Evolutionary conservation across 2,113 vertebrate genomes (phyloP).

Genomic region (Eudyptes chrysolophus): DNA sequence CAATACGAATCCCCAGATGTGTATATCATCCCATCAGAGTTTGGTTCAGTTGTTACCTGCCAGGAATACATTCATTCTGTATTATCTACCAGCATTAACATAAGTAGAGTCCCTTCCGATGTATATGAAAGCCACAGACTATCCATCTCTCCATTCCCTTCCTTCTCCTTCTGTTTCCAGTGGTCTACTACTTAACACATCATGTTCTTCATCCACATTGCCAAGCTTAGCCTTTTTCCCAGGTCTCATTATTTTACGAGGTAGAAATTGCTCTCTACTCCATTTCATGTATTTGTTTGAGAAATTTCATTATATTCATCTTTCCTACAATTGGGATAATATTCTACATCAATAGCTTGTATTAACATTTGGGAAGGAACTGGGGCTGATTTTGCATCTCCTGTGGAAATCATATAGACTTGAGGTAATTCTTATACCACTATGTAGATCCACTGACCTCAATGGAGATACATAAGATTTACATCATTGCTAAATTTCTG

Average conservation of each 20-base stretch:
- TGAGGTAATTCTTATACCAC: background rate
- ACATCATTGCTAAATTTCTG: background rate
- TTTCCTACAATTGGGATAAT: background rate
- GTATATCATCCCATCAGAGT: background rate
- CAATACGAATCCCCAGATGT: background rate
- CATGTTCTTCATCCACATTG: background rate
- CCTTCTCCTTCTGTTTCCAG: background rate
- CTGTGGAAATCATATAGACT: background rate
- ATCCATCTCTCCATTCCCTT: background rate
- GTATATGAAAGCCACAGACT: background rate
- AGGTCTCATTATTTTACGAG: background rate
- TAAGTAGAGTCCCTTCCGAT: background rate
- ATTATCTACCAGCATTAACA: background rate
- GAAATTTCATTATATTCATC: background rate
- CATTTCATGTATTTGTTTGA: background rate
- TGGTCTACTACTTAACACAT: accelerated
- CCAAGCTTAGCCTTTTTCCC: background rate
- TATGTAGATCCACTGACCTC: background rate
- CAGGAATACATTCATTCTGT: background rate
- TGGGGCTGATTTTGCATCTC: background rate
- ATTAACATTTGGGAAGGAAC: background rate
- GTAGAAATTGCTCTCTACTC: background rate
- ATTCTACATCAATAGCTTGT: background rate
- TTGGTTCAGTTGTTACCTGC: background rate
- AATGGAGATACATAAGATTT: background rate